Evolutionary conservation across 2,797 vertebrate genomes (phyloP).

Genomic region (Epinephelus malabaricus): DNA sequence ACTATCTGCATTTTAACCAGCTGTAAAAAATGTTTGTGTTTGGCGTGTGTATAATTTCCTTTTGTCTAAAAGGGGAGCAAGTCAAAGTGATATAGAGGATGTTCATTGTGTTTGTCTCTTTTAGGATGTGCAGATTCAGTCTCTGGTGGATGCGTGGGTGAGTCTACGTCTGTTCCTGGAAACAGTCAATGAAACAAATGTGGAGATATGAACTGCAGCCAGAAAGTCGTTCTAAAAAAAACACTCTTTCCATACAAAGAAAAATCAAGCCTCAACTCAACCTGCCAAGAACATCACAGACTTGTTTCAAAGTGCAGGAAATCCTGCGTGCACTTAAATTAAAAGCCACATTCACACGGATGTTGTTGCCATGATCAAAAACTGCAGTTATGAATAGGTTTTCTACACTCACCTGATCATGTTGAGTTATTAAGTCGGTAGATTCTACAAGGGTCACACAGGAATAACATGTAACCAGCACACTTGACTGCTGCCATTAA

Average conservation of each 20-base stretch:
- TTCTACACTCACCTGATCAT: background rate
- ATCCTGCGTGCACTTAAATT: background rate
- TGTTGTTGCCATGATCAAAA: background rate
- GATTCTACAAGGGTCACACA: background rate
- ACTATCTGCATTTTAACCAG: background rate
- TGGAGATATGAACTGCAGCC: conserved; percentile 1
- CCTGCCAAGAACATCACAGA: background rate
- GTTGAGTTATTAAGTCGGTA: background rate
- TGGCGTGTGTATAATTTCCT: background rate
- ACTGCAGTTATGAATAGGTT: background rate
- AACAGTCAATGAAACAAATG: conserved; percentile 22
- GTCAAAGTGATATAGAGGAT: background rate
- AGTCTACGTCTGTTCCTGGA: conserved; percentile 7
- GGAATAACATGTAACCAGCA: background rate
- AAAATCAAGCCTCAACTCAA: background rate
- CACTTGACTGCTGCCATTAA: background rate
- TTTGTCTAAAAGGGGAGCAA: background rate
- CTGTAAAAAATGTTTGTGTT: background rate
- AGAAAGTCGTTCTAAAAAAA: background rate
- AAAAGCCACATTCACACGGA: background rate
- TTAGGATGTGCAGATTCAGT: background rate
- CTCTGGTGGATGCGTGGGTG: background rate
- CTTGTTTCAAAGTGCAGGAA: background rate
- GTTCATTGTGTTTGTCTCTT: background rate
- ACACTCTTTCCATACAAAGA: background rate